A percentile compares a stretch with the other conserved stretches of the same genome.
phyloP scores from a whole-genome alignment of 2,113 vertebrate species.

The Osmerus mordax region DNA sequence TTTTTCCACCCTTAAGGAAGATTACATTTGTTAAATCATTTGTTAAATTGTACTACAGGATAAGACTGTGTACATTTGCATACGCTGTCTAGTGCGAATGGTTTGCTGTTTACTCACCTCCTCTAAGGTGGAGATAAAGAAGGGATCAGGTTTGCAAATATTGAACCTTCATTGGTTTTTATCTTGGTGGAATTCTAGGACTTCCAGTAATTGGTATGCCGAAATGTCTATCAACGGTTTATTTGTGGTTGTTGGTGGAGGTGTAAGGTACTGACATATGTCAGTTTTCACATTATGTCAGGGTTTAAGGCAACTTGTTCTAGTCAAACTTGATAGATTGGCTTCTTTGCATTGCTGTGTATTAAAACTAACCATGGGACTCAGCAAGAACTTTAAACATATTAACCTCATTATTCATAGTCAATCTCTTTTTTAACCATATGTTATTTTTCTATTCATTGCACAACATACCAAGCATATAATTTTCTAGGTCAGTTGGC shows the following conservation, averaged over 20 bases:
- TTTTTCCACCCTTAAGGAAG: constrained; percentile 44
- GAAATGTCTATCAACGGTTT: too few species aligned
- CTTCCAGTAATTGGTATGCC: too few species aligned
- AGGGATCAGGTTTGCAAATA: background rate
- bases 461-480: background rate
- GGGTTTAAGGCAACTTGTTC: too few species aligned
- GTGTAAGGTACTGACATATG: too few species aligned
- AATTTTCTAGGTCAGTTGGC: background rate
- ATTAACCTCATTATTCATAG: too few species aligned
- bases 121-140: background rate
- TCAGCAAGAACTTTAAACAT: too few species aligned
- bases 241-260: too few species aligned
- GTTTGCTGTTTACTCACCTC: constrained; percentile 15
- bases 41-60: constrained; percentile 56
- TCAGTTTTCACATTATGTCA: too few species aligned
- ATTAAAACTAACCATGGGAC: too few species aligned
- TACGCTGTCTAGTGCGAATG: background rate
- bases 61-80: constrained; percentile 39
- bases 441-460: background rate
- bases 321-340: too few species aligned
- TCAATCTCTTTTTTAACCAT: background rate
- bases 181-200: background rate
- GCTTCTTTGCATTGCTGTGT: too few species aligned
- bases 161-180: background rate
- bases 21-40: constrained; percentile 60